Base-by-base conservation (phyloP, 1,140 invertebrate species). In the Amyelois transitella region DNA sequence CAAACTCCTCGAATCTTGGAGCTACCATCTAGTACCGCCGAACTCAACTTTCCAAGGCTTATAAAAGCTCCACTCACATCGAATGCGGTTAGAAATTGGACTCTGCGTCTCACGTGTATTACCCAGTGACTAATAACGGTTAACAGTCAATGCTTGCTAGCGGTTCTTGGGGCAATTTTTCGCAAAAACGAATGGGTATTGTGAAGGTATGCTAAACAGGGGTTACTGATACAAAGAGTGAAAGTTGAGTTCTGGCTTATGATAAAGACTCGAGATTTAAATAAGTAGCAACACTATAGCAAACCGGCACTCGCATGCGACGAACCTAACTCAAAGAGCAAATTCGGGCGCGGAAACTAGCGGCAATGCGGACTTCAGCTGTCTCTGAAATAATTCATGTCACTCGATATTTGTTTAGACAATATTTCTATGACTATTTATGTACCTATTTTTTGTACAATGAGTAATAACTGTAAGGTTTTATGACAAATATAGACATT, bases 301-400 rank as follows among this genome's bases (percentile, higher is more conserved):
- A 38, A 38, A 14, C 32, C 12, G 32, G n/a, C 73, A 81, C 69
- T 55, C 60, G 21, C 71, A 79, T 76, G 74, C 77, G 70, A 86
- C 82, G 70, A 82, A 86, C 82, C 82, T 83, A 86, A 77, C 75
- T 83, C 62, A 86, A 68, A 17, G 80, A 72, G 65, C 82, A 86
- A 72, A 82, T 65, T 51, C 81, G 68, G 54, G 79, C 74, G 50
- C 75, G 75, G 20, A 75, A 72, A 57, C 60, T 64, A 48, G 73
- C 73, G 44, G 59, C 53, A 49, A 72, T 59, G 55, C 60, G 64
- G 58, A 60, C 60, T 58, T 70, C 69, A 8, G 64, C 71, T 17
- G 65, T 51, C 58, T 86, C 82, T 83, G 80, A 44, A 83, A 81
- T 67, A 51, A 38, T n/a, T 14, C 32, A 14, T 8, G 32, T 38